A percentile compares a stretch with the other conserved stretches of the same genome.
phyloP scores from a whole-genome alignment of 2,797 vertebrate genomes.

The Labroides dimidiatus region DNA sequence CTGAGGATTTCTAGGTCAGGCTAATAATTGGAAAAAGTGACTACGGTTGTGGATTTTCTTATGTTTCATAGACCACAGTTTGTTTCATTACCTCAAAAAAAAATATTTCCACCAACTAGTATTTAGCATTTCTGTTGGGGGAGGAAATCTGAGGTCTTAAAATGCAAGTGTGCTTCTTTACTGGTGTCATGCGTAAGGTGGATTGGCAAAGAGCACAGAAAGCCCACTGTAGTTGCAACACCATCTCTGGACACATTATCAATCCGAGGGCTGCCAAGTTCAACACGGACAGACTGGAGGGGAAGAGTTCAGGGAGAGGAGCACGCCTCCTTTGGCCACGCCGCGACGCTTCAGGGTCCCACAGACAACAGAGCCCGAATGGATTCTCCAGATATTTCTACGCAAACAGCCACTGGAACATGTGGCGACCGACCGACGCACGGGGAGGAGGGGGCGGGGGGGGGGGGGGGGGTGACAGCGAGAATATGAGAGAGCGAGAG shows the following conservation, averaged over 20 bases:
- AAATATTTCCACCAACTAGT: conserved; percentile 73
- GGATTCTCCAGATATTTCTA: conserved; percentile 69
- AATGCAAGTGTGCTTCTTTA: conserved; percentile 64
- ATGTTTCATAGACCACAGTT: conserved; percentile 72
- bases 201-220: conserved; percentile 61
- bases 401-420: conserved; percentile 30
- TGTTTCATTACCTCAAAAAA: conserved; percentile 71
- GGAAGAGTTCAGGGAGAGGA: conserved; percentile 72
- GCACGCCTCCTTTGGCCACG: conserved; percentile 56
- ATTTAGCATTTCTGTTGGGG: conserved; percentile 77
- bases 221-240: conserved; percentile 58
- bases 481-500: conserved; percentile 54
- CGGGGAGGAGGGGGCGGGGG: background rate
- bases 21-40: conserved; percentile 85
- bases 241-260: conserved; percentile 67
- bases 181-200: conserved; percentile 70
- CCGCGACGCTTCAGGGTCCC: conserved; percentile 37
- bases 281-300: conserved; percentile 65
- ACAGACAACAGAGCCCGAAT: conserved; percentile 54
- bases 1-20: conserved; percentile 80
- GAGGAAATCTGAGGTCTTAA: conserved; percentile 70
- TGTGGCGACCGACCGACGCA: conserved; percentile 24
- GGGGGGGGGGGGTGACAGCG: conserved; percentile 7
- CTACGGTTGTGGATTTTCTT: conserved; percentile 63
- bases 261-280: conserved; percentile 66